These are phyloP conservation scores for Drosophila siamana DNA, from an alignment of 2,888 invertebrate genomes.

Conservation along the genomic window DNA sequence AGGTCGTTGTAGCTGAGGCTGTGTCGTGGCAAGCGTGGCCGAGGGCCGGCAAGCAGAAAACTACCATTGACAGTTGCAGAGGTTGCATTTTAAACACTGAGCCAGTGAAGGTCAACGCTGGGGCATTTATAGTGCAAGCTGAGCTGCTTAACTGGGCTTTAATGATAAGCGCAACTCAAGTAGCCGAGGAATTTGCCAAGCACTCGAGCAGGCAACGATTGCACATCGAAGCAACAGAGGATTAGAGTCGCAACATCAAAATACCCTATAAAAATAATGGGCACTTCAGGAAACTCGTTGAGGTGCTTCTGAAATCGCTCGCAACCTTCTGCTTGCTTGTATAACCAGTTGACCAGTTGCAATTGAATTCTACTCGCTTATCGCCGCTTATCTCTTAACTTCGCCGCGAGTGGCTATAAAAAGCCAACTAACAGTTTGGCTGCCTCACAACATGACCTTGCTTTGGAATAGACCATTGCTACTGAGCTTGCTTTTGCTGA, in stretches of 20 bases:
- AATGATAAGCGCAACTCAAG: conserved; percentile 55
- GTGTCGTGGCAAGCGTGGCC: conserved; percentile 44
- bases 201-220: conserved; percentile 42
- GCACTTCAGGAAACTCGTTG: background rate
- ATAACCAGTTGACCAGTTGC: background rate
- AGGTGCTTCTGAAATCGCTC: background rate
- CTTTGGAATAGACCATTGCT: conserved; percentile 17
- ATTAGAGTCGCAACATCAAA: background rate
- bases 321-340: no score
- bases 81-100: conserved; percentile 49
- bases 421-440: background rate
- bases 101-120: background rate
- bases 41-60: conserved; percentile 17
- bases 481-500: conserved; percentile 23
- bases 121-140: conserved; percentile 35
- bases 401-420: conserved; percentile 4
- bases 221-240: background rate
- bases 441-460: no score
- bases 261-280: conserved; percentile 1
- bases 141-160: conserved; percentile 31
- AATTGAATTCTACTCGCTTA: conserved; percentile 1
- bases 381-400: conserved; percentile 12
- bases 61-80: background rate
- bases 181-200: conserved; percentile 25
- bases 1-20: background rate